Evolutionary conservation across 2,888 invertebrate genomes (phyloP).

Genomic region (Trichopria drosophilae): DNA sequence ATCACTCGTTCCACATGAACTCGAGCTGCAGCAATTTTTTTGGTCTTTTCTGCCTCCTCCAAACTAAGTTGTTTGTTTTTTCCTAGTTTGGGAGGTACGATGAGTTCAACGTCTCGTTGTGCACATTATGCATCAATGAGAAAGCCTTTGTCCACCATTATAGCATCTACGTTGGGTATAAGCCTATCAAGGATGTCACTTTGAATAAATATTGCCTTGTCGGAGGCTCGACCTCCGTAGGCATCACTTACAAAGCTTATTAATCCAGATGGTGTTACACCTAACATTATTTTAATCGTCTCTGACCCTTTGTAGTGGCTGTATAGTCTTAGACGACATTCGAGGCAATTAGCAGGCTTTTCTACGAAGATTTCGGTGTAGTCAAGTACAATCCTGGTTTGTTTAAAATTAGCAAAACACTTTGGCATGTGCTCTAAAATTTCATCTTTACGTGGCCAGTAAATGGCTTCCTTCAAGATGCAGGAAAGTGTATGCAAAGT

Average conservation of each 20-base stretch:
- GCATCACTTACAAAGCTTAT: constrained; percentile 24
- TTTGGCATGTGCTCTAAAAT: constrained; percentile 14
- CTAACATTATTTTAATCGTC: constrained; percentile 21
- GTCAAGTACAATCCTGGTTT: constrained; percentile 18
- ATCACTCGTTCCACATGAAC: constrained; percentile 21
- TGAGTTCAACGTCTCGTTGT: constrained; percentile 13
- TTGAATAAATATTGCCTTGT: constrained; percentile 14
- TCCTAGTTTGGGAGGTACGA: constrained; percentile 13
- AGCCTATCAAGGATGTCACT: constrained; percentile 14
- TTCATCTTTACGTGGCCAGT: constrained; percentile 25
- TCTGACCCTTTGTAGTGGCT: background rate
- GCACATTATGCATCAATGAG: constrained; percentile 20
- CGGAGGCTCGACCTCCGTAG: background rate
- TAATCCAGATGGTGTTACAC: constrained; percentile 22
- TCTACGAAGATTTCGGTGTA: constrained; percentile 18
- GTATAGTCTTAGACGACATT: background rate
- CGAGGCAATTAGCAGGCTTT: constrained; percentile 21
- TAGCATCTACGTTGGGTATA: constrained; percentile 20
- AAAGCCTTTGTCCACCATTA: constrained; percentile 20
- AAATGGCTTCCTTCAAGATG: constrained; percentile 10
- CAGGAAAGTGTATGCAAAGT: constrained; percentile 8
- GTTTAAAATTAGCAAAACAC: constrained; percentile 17
- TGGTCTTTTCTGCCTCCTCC: constrained; percentile 20
- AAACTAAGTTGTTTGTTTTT: constrained; percentile 3
- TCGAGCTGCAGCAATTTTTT: constrained; percentile 26